A percentile compares a stretch with the other conserved stretches of the same genome.
Conservation (phyloP, 2,797 vertebrate genomes). For the Gadopsis marmoratus region DNA sequence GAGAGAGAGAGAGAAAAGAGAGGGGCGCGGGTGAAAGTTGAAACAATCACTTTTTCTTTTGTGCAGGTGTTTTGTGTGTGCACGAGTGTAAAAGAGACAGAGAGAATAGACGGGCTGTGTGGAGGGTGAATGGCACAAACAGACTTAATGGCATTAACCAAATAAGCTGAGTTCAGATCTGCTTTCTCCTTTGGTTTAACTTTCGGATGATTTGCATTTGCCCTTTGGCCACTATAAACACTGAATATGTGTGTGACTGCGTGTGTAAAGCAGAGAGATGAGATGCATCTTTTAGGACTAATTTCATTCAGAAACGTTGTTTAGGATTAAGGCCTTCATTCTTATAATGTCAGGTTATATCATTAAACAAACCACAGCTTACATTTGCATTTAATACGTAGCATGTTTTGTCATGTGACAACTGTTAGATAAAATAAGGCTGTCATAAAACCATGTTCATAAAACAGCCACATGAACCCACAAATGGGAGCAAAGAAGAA, state of each 20-base stretch:
- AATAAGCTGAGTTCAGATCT: conserved; percentile 69
- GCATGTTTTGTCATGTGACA: background rate
- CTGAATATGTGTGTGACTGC: conserved; percentile 5
- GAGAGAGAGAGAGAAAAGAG: conserved; percentile 48
- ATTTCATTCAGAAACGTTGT: conserved; percentile 15
- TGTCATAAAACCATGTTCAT: conserved; percentile 6
- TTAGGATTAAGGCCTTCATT: background rate
- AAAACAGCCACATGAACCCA: conserved; percentile 22
- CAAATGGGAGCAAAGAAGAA: conserved; percentile 30
- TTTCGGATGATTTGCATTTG: conserved; percentile 80
- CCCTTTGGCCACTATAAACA: conserved; percentile 56
- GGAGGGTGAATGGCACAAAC: conserved; percentile 59
- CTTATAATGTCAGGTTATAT: background rate
- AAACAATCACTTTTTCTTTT: conserved; percentile 84
- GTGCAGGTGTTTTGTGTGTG: conserved; percentile 83
- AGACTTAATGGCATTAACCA: conserved; percentile 74
- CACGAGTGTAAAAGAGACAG: conserved; percentile 40
- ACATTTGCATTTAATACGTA: conserved; percentile 11
- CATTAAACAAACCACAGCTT: background rate
- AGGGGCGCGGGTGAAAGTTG: conserved; percentile 66
- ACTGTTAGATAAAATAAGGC: conserved; percentile 3
- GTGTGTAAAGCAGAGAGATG: conserved; percentile 16
- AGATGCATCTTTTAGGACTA: background rate
- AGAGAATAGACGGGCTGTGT: conserved; percentile 28
- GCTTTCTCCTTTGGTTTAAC: conserved; percentile 73